Base-by-base conservation (phyloP, 2,797 vertebrate genomes). In the Pseudochromis fuscus region DNA sequence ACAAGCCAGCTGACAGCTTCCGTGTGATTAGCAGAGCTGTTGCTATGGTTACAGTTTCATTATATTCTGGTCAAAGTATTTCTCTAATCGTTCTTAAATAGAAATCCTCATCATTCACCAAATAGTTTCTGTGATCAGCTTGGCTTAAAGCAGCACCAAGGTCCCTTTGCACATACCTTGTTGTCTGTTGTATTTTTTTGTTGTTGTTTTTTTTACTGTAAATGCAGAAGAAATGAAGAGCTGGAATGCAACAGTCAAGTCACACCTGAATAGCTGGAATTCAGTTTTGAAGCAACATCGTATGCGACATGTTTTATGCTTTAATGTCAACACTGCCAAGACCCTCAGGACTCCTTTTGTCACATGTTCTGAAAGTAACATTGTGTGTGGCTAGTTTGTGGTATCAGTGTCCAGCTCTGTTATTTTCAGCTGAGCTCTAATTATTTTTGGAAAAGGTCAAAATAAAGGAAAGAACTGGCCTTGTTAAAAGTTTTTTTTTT, bases 41-140 rank as follows among this genome's bases (percentile, higher is more conserved):
- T 81, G 28, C 87, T 56, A 81, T 87, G 78, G 90, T 33, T 71
- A 88, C 88, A 5, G 31, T 42, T 74, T 68, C 67, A 79, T 85
- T 83, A 55, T 79, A 75, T 70, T 79, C 65, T 13, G 23, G 16
- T 80, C 62, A 77, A 72, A 83, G 59, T 35, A 59, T 52, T 72
- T 61, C 27, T 63, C 18, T 50, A 16, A 61, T 79, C 46, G 67
- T 65, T 67, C 40, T 65, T 61, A 19, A 69, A 72, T 37, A 74
- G 75, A 81, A 75, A 70, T 72, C 37, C 6, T 55, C 3, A 10
- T 56, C 70, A 63, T 84, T 88, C 67, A 55, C 13, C 18, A 21
- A 74, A 82, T 68, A 49, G 53, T 60, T 68, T 53, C 45, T 25
- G 16, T 50, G 67, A 53, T 57, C 44, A n/a, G 59, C 57, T 58